A percentile compares a stretch with the other conserved stretches of the same genome.
phyloP scores from a whole-genome alignment of 1,140 invertebrate genomes.

The Berghia stephanieae region DNA sequence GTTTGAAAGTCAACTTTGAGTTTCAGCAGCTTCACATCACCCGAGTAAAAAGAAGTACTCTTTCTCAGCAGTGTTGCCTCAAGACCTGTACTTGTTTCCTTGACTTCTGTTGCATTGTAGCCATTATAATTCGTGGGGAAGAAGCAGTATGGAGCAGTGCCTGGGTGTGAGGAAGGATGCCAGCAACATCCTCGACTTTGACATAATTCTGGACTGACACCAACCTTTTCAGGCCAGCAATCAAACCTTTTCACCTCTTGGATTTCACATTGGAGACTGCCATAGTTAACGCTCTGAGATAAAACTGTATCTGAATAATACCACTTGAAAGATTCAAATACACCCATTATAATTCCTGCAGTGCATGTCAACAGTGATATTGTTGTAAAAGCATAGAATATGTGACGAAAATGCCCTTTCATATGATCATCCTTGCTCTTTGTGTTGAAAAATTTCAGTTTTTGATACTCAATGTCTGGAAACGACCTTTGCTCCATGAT shows the following conservation, averaged over 20 bases:
- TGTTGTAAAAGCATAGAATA: too few species aligned
- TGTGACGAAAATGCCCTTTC: too few species aligned
- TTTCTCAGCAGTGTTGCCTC: conserved; percentile 34
- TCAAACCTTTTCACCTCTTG: conserved; percentile 70
- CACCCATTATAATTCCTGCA: too few species aligned
- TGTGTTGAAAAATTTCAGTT: too few species aligned
- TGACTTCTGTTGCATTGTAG: conserved; percentile 39
- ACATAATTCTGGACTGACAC: conserved; percentile 73
- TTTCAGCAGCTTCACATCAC: conserved; percentile 44
- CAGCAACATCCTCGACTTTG: conserved; percentile 78
- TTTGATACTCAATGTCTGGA: too few species aligned
- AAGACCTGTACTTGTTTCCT: conserved; percentile 31
- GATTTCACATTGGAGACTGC: too few species aligned
- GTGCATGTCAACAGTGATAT: too few species aligned
- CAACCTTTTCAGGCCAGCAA: conserved; percentile 77
- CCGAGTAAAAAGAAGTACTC: conserved; percentile 42
- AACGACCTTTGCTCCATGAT: too few species aligned
- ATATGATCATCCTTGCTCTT: too few species aligned
- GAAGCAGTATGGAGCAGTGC: conserved; percentile 47
- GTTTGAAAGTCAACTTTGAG: conserved; percentile 45
- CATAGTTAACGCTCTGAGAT: too few species aligned
- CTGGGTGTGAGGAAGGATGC: conserved; percentile 44
- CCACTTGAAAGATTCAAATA: too few species aligned
- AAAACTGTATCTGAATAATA: too few species aligned
- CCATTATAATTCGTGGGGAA: conserved; percentile 43